phyloP scores from a whole-genome alignment of 2,888 invertebrate genomes.

The Leuctra nigra region DNA sequence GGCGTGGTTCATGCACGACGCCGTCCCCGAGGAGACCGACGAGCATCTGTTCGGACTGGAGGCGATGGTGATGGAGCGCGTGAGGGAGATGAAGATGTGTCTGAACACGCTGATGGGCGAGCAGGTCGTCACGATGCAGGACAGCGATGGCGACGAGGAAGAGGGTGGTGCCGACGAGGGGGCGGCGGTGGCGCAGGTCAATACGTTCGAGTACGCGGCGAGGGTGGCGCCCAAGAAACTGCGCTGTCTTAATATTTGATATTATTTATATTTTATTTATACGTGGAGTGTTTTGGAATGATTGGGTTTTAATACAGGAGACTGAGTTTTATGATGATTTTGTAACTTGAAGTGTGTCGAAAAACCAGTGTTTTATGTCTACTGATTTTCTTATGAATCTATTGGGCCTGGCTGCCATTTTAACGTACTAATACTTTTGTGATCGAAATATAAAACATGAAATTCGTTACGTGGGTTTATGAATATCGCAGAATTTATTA shows the following conservation, averaged over 20 bases:
- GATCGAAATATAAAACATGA: too few species aligned
- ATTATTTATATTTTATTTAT: not conserved
- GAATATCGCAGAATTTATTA: too few species aligned
- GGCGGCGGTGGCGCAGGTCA: slow-evolving; percentile 30
- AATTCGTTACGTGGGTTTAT: too few species aligned
- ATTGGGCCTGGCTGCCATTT: too few species aligned
- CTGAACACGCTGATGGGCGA: slow-evolving; percentile 47
- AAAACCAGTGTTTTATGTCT: not conserved
- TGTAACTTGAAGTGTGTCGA: not conserved
- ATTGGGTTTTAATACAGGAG: not conserved
- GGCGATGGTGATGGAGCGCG: slow-evolving; percentile 46
- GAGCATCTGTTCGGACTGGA: slow-evolving; percentile 75
- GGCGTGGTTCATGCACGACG: slow-evolving; percentile 72
- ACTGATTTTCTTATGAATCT: too few species aligned
- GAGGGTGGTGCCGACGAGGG: slow-evolving; percentile 30
- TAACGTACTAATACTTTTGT: too few species aligned
- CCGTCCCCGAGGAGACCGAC: slow-evolving; percentile 67
- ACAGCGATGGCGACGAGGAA: slow-evolving; percentile 31
- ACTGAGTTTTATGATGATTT: not conserved
- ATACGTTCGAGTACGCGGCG: slow-evolving; percentile 61
- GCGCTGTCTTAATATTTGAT: slow-evolving; percentile 71
- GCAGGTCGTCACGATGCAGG: slow-evolving; percentile 33
- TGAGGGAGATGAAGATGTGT: slow-evolving; percentile 49
- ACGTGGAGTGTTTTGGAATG: not conserved
- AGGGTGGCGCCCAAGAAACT: slow-evolving; percentile 65